A percentile compares a stretch with the other conserved stretches of the same genome.
These are phyloP conservation scores for Nothoprocta pentlandii DNA, from an alignment of 2,113 vertebrate genomes.

Conservation along the genomic window DNA sequence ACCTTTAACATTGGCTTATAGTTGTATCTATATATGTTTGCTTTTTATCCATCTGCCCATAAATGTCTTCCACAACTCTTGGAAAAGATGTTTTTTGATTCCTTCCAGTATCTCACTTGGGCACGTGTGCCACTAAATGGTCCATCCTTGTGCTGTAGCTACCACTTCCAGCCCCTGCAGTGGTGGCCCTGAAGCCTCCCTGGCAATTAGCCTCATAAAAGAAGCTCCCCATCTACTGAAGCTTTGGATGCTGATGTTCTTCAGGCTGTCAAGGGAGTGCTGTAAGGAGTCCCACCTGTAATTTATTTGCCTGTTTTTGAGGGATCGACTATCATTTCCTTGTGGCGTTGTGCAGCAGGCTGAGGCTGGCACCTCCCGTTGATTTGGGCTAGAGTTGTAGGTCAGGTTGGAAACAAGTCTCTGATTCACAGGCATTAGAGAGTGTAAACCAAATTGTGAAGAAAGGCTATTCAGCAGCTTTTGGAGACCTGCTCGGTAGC, in stretches of 20 bases:
- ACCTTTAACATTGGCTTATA: neutral
- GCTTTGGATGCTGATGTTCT: neutral
- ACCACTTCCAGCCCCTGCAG: neutral
- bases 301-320: neutral
- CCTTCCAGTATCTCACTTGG: neutral
- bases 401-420: neutral
- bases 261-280: neutral
- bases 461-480: neutral
- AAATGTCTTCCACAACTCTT: neutral
- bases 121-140: neutral
- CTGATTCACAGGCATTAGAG: neutral
- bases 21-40: neutral
- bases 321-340: neutral
- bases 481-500: neutral
- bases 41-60: neutral
- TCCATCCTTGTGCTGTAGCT: neutral
- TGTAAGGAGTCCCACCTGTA: neutral
- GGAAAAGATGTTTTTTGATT: neutral
- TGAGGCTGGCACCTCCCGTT: neutral
- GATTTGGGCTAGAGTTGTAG: neutral
- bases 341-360: neutral
- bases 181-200: neutral
- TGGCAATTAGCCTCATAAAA: neutral
- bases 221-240: neutral
- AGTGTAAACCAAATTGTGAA: neutral